Evolutionary conservation across 1,140 invertebrate genomes (phyloP).

Genomic region (Pseudomyrmex cubaensis): DNA sequence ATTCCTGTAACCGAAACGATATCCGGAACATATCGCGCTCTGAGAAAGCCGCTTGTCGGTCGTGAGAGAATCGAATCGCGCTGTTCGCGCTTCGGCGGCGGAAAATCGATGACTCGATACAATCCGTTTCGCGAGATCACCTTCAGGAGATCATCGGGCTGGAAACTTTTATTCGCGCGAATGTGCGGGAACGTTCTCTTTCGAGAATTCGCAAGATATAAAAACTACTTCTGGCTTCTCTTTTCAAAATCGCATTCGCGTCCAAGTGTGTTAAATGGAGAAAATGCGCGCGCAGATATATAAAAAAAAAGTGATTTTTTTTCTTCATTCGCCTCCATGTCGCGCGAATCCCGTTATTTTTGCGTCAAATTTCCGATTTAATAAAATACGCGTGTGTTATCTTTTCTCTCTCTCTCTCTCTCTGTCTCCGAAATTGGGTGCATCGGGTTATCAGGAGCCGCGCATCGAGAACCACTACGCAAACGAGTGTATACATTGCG

Average conservation of each 20-base stretch:
- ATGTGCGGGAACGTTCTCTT: neutral
- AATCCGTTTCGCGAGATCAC: slow-evolving; percentile 20
- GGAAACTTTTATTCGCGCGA: slow-evolving; percentile 21
- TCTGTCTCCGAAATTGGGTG: no score
- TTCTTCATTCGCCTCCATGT: neutral
- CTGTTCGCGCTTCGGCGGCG: neutral
- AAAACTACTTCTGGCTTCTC: neutral
- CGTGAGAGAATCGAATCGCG: slow-evolving; percentile 27
- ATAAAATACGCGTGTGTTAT: no score
- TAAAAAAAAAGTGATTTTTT: neutral
- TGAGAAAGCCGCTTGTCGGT: neutral
- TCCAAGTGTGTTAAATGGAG: no score
- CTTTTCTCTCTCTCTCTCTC: no score
- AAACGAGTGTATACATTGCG: slow-evolving; percentile 9
- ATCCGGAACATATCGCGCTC: neutral
- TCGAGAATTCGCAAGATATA: neutral
- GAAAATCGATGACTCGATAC: slow-evolving; percentile 52
- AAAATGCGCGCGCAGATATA: no score
- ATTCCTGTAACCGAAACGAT: slow-evolving; percentile 9
- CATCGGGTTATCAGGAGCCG: neutral
- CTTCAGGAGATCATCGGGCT: slow-evolving; percentile 11
- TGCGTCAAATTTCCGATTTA: no score
- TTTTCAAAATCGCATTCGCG: neutral
- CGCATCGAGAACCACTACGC: neutral
- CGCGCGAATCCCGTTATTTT: no score